A percentile compares a stretch with the other conserved stretches of the same genome.
phyloP scores from a whole-genome alignment of 2,113 vertebrate species.

The Drymodes brunneopygia region DNA sequence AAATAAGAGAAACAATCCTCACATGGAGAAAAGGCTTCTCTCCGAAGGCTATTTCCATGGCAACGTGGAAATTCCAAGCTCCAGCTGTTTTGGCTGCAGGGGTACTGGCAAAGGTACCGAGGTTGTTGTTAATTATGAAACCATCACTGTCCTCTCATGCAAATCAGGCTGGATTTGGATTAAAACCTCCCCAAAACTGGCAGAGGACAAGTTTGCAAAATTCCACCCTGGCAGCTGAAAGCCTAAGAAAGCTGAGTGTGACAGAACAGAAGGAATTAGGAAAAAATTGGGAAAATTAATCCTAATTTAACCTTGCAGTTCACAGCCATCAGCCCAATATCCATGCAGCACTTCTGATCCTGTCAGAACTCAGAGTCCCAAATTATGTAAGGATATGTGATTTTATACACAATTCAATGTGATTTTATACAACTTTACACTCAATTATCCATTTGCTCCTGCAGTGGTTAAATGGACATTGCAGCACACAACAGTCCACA shows the following conservation, averaged over 20 bases:
- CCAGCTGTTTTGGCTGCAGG: conserved; percentile 8
- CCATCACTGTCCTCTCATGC: not conserved
- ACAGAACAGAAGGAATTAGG: not conserved
- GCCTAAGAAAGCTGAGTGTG: not conserved
- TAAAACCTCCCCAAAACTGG: not conserved
- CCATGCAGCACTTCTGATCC: not conserved
- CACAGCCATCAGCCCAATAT: not conserved
- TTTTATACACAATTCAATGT: not conserved
- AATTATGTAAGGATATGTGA: not conserved
- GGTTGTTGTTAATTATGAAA: not conserved
- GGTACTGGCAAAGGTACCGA: not conserved
- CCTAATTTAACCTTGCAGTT: not conserved
- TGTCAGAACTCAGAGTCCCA: not conserved
- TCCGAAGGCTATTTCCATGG: conserved; percentile 34
- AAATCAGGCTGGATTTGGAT: not conserved
- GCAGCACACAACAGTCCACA: not conserved
- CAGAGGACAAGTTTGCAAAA: not conserved
- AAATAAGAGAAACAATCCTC: not conserved
- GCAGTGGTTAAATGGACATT: not conserved
- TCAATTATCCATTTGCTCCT: not conserved
- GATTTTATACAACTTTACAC: not conserved
- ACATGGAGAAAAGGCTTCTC: not conserved
- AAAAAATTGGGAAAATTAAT: not conserved
- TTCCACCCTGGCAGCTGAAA: not conserved
- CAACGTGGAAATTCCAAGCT: conserved; percentile 3